Evolutionary conservation across 1,140 invertebrate species (phyloP).

Genomic region (Pteromalus puparum): DNA sequence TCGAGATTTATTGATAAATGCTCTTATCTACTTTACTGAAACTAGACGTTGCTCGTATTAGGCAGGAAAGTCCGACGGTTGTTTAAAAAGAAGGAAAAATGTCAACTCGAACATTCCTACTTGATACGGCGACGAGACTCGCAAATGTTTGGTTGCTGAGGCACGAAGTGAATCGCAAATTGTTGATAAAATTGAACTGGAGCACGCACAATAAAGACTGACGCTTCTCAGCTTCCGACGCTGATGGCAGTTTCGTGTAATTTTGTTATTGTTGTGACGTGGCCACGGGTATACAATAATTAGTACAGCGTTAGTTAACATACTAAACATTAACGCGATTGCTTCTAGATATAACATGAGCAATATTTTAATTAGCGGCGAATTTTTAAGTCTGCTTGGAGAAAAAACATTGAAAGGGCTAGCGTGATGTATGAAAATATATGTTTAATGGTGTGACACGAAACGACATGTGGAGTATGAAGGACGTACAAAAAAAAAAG

Average conservation of each 20-base stretch:
- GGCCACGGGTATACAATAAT: not conserved
- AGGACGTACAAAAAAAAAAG: constrained; percentile 17
- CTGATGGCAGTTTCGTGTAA: not conserved
- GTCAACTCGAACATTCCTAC: not conserved
- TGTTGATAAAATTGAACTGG: constrained; percentile 16
- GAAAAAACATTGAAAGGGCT: not conserved
- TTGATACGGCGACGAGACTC: constrained; percentile 7
- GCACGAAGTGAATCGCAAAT: constrained; percentile 54
- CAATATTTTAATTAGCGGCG: not conserved
- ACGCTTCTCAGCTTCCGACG: not conserved
- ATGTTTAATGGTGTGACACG: constrained; percentile 25
- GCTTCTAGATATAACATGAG: not conserved
- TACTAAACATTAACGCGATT: not conserved
- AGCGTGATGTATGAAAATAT: not conserved
- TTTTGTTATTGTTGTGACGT: not conserved
- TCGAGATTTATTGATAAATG: not conserved
- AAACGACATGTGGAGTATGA: constrained; percentile 22
- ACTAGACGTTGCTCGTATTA: not conserved
- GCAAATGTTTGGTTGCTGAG: constrained; percentile 57
- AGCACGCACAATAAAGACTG: not conserved
- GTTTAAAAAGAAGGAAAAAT: not conserved
- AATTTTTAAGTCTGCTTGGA: not conserved
- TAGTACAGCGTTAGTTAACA: too few relatives aligned
- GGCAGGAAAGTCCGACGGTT: not conserved
- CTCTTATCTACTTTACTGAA: not conserved